Conservation (phyloP, 1,140 invertebrate genomes). For the Brachionus koreanus region DNA sequence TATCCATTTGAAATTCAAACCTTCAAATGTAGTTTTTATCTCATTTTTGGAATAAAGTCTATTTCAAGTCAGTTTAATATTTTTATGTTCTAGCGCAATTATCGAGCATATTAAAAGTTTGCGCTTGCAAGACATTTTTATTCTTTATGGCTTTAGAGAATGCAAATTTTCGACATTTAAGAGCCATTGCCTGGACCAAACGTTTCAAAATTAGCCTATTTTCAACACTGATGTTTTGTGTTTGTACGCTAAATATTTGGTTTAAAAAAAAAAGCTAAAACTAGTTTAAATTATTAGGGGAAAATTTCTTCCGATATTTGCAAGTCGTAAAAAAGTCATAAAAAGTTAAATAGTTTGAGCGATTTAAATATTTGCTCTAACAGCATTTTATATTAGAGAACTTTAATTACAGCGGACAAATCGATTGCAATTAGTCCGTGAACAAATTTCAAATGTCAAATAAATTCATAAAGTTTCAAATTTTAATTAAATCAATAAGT, state of each 20-base stretch:
- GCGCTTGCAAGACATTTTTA: slow-evolving; percentile 11
- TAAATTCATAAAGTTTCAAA: slow-evolving; percentile 18
- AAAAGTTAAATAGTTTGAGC: slow-evolving; percentile 1
- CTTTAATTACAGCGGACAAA: background rate
- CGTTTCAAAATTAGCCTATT: slow-evolving; percentile 25
- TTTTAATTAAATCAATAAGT: slow-evolving; percentile 21
- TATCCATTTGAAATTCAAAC: background rate
- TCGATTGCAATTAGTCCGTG: slow-evolving; percentile 18
- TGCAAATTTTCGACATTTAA: slow-evolving; percentile 35
- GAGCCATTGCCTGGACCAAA: background rate
- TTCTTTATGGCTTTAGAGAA: slow-evolving; percentile 20
- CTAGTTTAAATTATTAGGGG: background rate
- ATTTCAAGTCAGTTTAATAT: background rate
- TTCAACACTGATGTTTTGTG: background rate
- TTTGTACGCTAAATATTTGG: slow-evolving; percentile 8
- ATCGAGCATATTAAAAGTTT: background rate
- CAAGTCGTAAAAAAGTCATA: slow-evolving; percentile 3
- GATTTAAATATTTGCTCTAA: slow-evolving; percentile 14
- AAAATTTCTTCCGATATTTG: slow-evolving; percentile 20
- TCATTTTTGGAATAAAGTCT: background rate
- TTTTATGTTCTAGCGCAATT: slow-evolving; percentile 12
- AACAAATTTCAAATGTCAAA: slow-evolving; percentile 39
- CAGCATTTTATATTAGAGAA: background rate
- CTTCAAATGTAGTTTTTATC: background rate
- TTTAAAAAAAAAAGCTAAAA: background rate